A percentile compares a stretch with the other conserved stretches of the same genome.
phyloP scores from a whole-genome alignment of 2,113 vertebrate species.

The Synchiropus splendidus region DNA sequence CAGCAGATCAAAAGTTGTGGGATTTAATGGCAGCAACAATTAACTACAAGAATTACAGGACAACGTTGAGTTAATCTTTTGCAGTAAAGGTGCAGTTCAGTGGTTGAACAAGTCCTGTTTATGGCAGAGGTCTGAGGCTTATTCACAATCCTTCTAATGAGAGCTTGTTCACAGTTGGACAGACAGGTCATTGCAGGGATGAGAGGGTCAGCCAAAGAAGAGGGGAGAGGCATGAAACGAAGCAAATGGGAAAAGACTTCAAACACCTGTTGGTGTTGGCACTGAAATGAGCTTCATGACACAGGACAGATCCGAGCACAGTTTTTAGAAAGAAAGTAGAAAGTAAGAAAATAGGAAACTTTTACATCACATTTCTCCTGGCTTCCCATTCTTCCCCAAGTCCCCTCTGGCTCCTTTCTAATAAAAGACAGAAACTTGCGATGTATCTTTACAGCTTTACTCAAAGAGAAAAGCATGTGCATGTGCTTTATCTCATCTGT shows the following conservation, averaged over 20 bases:
- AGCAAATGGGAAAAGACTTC: slow-evolving; percentile 4
- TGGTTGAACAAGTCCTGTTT: slow-evolving; percentile 2
- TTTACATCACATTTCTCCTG: slow-evolving; percentile 6
- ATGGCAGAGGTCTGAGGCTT: slow-evolving; percentile 5
- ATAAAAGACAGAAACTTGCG: too few species aligned
- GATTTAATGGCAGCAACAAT: background rate
- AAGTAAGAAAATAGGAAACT: background rate
- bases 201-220: slow-evolving; percentile 28
- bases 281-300: too few species aligned
- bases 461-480: too few species aligned
- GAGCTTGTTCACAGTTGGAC: slow-evolving; percentile 41
- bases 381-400: slow-evolving; percentile 33
- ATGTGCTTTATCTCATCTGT: too few species aligned
- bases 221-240: slow-evolving; percentile 24
- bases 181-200: slow-evolving; percentile 26
- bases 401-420: slow-evolving; percentile 8
- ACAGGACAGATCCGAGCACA: too few species aligned
- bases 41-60: background rate
- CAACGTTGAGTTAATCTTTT: too few species aligned
- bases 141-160: slow-evolving; percentile 37
- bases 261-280: too few species aligned
- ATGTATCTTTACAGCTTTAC: too few species aligned
- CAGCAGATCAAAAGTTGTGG: slow-evolving; percentile 1
- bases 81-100: too few species aligned
- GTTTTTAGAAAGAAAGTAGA: background rate